Evolutionary conservation across 1,140 invertebrate genomes (phyloP).

Genomic region (Eupeodes corollae): DNA sequence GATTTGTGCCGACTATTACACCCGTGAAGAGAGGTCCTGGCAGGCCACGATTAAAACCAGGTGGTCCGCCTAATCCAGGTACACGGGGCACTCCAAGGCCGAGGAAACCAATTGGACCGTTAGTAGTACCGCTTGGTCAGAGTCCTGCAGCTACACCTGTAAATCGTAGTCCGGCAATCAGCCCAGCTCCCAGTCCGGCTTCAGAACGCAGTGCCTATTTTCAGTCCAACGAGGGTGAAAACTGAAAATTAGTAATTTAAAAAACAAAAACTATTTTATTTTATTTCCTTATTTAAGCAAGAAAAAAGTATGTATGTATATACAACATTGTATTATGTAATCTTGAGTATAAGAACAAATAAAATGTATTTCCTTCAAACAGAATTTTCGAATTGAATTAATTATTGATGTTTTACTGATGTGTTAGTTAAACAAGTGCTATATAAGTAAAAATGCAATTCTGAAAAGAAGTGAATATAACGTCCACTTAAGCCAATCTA

Average conservation of each 20-base stretch:
- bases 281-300: no score
- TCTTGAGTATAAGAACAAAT: no score
- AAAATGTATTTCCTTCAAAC: no score
- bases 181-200: constrained; percentile 23
- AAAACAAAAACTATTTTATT: no score
- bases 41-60: constrained; percentile 55
- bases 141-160: constrained; percentile 33
- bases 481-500: no score
- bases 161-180: constrained; percentile 27
- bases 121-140: constrained; percentile 47
- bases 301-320: no score
- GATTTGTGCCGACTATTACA: constrained; percentile 5
- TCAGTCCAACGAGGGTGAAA: neutral
- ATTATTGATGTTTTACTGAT: no score
- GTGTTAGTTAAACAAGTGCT: no score
- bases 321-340: no score
- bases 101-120: constrained; percentile 45
- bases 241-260: neutral
- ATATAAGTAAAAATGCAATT: no score
- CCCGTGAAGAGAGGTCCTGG: constrained; percentile 52
- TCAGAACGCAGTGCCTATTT: neutral
- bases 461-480: no score
- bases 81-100: constrained; percentile 42
- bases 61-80: constrained; percentile 49
- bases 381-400: no score